These are phyloP conservation scores for Machimus atricapillus DNA, from an alignment of 2,888 invertebrate genomes.

Conservation along the genomic window DNA sequence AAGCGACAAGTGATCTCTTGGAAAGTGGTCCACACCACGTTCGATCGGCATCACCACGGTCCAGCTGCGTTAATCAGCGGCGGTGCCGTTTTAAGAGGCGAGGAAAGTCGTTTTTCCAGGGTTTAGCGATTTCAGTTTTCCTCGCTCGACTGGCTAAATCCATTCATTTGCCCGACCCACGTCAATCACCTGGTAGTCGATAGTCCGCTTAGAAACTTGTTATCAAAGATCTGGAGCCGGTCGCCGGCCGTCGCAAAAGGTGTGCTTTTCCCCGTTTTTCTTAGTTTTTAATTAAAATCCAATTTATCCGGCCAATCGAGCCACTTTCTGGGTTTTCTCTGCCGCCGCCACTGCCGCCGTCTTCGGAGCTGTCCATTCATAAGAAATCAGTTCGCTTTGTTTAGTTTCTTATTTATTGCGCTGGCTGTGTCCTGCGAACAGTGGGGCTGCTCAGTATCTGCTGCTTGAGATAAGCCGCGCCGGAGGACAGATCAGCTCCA, in stretches of 20 bases:
- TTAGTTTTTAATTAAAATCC: conserved; percentile 16
- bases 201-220: background rate
- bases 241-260: background rate
- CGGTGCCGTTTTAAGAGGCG: background rate
- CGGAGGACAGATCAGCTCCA: background rate
- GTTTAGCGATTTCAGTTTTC: background rate
- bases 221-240: background rate
- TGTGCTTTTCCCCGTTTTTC: background rate
- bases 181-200: background rate
- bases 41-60: background rate
- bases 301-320: background rate
- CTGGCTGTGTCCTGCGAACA: background rate
- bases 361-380: background rate
- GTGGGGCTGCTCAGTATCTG: background rate
- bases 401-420: conserved; percentile 15
- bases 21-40: background rate
- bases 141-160: background rate
- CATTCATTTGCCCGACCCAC: background rate
- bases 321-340: background rate
- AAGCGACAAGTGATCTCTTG: background rate
- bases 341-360: background rate
- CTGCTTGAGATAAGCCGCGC: conserved; percentile 5
- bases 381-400: conserved; percentile 28
- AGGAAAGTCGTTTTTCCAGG: conserved; percentile 26
- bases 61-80: background rate